Evolutionary conservation across 2,797 vertebrate genomes (phyloP).

Genomic region (Myotis myotis): DNA sequence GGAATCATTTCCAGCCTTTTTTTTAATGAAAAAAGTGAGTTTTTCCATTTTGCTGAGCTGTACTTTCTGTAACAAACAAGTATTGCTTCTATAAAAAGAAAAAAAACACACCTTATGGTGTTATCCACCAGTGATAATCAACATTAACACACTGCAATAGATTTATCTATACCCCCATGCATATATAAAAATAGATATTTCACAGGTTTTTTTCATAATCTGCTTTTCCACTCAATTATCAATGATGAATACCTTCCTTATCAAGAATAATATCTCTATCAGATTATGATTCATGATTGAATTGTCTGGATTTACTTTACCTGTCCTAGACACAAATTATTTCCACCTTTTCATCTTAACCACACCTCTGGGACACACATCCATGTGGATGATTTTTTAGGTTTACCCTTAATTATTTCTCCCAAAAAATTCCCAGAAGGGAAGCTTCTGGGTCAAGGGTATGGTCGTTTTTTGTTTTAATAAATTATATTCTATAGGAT

Average conservation of each 20-base stretch:
- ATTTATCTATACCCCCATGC: neutral
- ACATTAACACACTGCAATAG: neutral
- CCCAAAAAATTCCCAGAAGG: neutral
- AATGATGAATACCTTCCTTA: neutral
- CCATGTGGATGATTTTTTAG: neutral
- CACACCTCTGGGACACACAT: neutral
- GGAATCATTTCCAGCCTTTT: neutral
- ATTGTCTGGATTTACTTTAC: neutral
- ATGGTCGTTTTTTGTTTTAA: neutral
- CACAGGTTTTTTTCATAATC: conserved; percentile 7
- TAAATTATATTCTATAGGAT: neutral
- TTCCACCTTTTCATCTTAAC: conserved; percentile 14
- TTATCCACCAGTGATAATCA: neutral
- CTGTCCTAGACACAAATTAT: neutral
- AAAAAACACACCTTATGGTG: neutral
- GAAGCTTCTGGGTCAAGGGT: conserved; percentile 10
- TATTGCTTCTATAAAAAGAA: conserved; percentile 37
- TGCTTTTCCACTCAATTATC: conserved; percentile 3
- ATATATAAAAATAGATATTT: neutral
- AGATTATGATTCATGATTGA: conserved; percentile 8
- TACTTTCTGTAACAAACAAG: conserved; percentile 46
- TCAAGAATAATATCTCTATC: neutral
- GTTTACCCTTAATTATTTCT: conserved; percentile 36
- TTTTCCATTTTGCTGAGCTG: conserved; percentile 14
- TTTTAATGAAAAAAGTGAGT: conserved; percentile 37